Evolutionary conservation across 2,797 vertebrate species (phyloP).

Genomic region (Avahi laniger): DNA sequence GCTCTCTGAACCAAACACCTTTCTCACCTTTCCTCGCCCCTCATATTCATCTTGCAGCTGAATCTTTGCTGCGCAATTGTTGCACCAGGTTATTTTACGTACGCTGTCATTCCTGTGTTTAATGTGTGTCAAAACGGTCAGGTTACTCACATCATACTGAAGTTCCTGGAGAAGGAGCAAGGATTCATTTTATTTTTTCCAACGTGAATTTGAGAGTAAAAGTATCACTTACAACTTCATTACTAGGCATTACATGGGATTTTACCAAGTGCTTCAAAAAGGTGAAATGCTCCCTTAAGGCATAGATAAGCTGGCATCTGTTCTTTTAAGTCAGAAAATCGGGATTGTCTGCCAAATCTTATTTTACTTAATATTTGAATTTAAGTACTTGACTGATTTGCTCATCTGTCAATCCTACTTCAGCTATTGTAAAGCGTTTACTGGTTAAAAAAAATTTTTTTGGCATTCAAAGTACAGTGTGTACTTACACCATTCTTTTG

Average conservation of each 20-base stretch:
- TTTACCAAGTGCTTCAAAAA: conserved; percentile 31
- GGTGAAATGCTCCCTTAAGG: background rate
- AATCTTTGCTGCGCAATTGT: background rate
- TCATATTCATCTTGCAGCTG: background rate
- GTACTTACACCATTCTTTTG: conserved; percentile 21
- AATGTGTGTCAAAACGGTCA: conserved; percentile 41
- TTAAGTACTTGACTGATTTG: background rate
- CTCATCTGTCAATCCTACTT: background rate
- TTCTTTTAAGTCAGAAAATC: conserved; percentile 20
- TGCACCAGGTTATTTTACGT: background rate
- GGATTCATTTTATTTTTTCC: conserved; percentile 47
- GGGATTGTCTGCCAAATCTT: background rate
- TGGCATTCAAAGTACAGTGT: background rate
- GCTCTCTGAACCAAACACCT: background rate
- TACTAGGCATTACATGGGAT: background rate
- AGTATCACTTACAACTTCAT: background rate
- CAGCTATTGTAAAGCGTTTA: conserved; percentile 20
- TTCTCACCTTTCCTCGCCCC: background rate
- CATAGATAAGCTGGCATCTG: background rate
- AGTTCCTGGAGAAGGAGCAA: conserved; percentile 49
- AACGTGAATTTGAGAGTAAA: conserved; percentile 25
- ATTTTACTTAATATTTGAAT: conserved; percentile 47
- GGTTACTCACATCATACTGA: background rate
- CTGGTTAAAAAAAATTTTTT: background rate
- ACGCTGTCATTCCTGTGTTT: background rate